A percentile compares a stretch with the other conserved stretches of the same genome.
Evolutionary conservation across 1,140 invertebrate species (phyloP).

Genomic region (Drosophila kanapiae): DNA sequence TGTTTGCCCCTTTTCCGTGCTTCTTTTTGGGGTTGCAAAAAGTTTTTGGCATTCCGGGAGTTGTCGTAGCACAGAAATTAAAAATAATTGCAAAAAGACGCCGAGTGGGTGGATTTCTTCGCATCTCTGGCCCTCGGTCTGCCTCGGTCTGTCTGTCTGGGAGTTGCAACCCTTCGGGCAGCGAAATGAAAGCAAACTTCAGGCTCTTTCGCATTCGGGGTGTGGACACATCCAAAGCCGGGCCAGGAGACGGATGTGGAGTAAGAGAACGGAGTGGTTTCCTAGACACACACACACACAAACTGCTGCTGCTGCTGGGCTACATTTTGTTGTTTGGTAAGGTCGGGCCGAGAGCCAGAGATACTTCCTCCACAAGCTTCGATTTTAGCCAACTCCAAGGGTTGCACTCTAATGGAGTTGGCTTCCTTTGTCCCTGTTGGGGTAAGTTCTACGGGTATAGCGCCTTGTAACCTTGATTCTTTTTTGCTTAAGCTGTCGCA

Average conservation of each 20-base stretch:
- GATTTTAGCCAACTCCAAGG: constrained; percentile 32
- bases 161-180: constrained; percentile 71
- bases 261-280: constrained; percentile 27
- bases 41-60: constrained; percentile 78
- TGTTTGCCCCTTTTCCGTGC: constrained; percentile 32
- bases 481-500: constrained; percentile 5
- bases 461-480: constrained; percentile 46
- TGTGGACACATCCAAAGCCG: background rate
- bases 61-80: constrained; percentile 72
- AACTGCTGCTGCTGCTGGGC: constrained; percentile 29
- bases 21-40: constrained; percentile 74
- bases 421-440: constrained; percentile 25
- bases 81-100: constrained; percentile 70
- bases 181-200: constrained; percentile 64
- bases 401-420: constrained; percentile 38
- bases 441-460: constrained; percentile 26
- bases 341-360: constrained; percentile 29
- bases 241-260: constrained; percentile 4
- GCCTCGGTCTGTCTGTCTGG: constrained; percentile 60
- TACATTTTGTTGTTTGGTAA: constrained; percentile 54
- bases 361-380: constrained; percentile 43
- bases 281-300: constrained; percentile 59
- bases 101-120: constrained; percentile 48
- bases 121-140: constrained; percentile 3
- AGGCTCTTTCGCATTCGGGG: constrained; percentile 15